Evolutionary conservation across 1,140 invertebrate genomes (phyloP).

Genomic region (Scaptodrosophila lebanonensis): DNA sequence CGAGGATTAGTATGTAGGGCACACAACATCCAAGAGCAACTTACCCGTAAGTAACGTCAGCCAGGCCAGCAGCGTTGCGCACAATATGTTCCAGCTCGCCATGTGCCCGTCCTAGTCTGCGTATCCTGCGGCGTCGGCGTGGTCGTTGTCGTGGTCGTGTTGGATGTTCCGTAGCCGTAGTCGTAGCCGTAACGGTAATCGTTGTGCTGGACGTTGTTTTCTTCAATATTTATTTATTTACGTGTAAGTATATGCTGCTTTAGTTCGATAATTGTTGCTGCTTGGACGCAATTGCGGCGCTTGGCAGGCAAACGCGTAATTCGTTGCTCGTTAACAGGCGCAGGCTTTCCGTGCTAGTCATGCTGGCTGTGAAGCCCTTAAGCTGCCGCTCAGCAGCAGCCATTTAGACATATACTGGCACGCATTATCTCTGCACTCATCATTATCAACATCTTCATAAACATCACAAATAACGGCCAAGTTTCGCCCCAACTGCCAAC

Average conservation of each 20-base stretch:
- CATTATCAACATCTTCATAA: constrained; percentile 39
- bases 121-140: constrained; percentile 16
- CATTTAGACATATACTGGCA: constrained; percentile 45
- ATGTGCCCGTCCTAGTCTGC: constrained; percentile 40
- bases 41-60: constrained; percentile 66
- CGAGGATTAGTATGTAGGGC: not conserved
- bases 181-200: constrained; percentile 11
- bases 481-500: not conserved
- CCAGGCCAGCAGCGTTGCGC: constrained; percentile 60
- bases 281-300: too few species aligned
- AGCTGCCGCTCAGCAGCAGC: constrained; percentile 23
- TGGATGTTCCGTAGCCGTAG: constrained; percentile 3
- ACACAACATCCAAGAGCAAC: not conserved
- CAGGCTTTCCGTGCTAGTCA: not conserved
- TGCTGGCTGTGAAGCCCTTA: constrained; percentile 7
- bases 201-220: constrained; percentile 32
- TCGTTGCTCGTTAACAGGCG: not conserved
- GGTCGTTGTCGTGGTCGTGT: constrained; percentile 18
- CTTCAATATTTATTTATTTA: too few species aligned
- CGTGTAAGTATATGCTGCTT: too few species aligned
- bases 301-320: too few species aligned
- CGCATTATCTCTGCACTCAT: constrained; percentile 41
- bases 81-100: constrained; percentile 60
- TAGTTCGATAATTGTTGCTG: too few species aligned
- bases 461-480: constrained; percentile 43